Percentiles rank a stretch among this genome's conserved stretches.
These are phyloP conservation scores for Thunnus thynnus DNA, from an alignment of 2,113 vertebrate genomes.

Conservation along the genomic window DNA sequence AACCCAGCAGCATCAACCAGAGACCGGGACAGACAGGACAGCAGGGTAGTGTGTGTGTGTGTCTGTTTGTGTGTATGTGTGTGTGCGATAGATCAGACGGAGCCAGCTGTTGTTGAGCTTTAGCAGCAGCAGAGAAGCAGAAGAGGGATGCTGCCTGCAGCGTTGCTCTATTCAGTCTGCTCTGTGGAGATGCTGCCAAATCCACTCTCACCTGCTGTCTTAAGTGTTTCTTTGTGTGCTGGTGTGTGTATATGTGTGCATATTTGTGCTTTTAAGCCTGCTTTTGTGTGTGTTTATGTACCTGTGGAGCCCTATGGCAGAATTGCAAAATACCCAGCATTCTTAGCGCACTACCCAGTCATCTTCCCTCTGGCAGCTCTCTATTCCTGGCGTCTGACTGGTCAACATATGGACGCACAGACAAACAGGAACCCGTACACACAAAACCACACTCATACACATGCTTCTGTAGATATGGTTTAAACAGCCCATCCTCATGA, in stretches of 20 bases:
- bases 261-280: no score
- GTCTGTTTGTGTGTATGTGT: not conserved
- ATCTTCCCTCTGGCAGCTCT: conserved; percentile 35
- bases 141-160: conserved; percentile 38
- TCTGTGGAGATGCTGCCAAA: conserved; percentile 35
- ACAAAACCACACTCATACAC: not conserved
- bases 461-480: no score
- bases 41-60: conserved; percentile 17
- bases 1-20: conserved; percentile 30
- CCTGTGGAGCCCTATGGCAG: conserved; percentile 49
- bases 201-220: conserved; percentile 27
- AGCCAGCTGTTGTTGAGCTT: conserved; percentile 56
- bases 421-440: not conserved
- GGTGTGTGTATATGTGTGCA: not conserved
- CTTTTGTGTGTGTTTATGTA: conserved; percentile 8
- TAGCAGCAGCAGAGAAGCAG: conserved; percentile 33
- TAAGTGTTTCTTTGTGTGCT: not conserved
- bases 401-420: conserved; percentile 4
- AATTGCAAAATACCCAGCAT: conserved; percentile 48
- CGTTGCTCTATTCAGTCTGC: conserved; percentile 38
- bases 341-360: conserved; percentile 41
- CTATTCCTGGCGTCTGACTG: conserved; percentile 46
- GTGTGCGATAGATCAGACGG: conserved; percentile 21
- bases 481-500: no score
- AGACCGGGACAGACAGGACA: conserved; percentile 37